Base-by-base conservation (phyloP, 2,797 vertebrate genomes). In the Sternarchorhynchus goeldii region DNA sequence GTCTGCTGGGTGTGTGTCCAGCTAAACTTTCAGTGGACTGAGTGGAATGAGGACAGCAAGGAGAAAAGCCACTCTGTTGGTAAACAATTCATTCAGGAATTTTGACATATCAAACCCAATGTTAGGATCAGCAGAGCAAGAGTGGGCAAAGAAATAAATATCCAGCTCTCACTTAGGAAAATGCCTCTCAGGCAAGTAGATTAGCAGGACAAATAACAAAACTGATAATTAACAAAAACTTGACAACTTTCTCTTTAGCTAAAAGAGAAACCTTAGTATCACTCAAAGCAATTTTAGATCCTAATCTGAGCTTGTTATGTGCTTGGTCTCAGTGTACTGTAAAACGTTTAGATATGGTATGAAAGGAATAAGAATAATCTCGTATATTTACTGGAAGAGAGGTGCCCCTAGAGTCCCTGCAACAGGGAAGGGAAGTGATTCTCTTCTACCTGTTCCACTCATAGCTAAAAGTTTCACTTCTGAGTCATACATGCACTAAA, bases 1-100 rank as follows among this genome's bases (percentile, higher is more conserved):
- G 68, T 74, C 50, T 7, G 10, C 31, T 17, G 72, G 75, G 80
- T 75, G 78, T 77, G 83, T 69, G 32, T 75, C 64, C 63, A 59
- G 18, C 10, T 59, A 17, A 60, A 63, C 34, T 50, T 56, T 64
- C 32, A 41, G 29, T 7, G 2, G 56, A 77, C n/a, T n/a, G n/a
- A 58, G 56, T 45, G 41, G 69, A 75, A 16, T 8, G n/a, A 8
- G 1, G 25, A 60, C 55, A 29, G 58, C 21, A 10, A 59, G 71
- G 39, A 45, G 32, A 2, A 25, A 6, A 66, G 53, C 4, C 8
- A 25, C 50, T 55, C 18, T 45, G 18, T 31, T 58, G 55, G 32
- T 17, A 55, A 29, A 55, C 58, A 31, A 50, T 64, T 56, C 18
- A 53, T 21, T 66, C 29, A 21, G n/a, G n/a, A 55, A 32, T 17